These are phyloP conservation scores for Malurus melanocephalus DNA, from an alignment of 2,113 vertebrate genomes.

Conservation along the genomic window DNA sequence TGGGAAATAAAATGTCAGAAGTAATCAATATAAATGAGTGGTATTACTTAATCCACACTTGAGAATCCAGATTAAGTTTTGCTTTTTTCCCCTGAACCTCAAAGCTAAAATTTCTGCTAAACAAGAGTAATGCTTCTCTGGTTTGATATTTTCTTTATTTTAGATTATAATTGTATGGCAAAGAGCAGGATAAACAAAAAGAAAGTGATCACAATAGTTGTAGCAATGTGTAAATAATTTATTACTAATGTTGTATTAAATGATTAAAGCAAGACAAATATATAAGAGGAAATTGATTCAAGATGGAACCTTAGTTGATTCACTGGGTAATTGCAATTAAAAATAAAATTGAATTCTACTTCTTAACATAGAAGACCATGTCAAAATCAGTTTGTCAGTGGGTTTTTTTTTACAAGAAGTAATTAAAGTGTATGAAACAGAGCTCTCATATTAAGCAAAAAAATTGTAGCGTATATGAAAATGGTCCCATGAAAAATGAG, in stretches of 20 bases:
- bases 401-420: not conserved
- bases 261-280: not conserved
- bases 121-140: not conserved
- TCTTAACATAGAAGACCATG: not conserved
- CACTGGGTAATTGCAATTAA: not conserved
- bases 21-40: not conserved
- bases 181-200: not conserved
- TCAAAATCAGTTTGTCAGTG: not conserved
- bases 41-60: not conserved
- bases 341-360: not conserved
- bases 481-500: not conserved
- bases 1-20: not conserved
- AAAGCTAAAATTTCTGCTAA: not conserved
- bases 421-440: not conserved
- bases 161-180: not conserved
- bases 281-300: not conserved
- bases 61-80: not conserved
- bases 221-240: not conserved
- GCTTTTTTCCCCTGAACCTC: not conserved
- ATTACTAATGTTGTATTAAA: not conserved
- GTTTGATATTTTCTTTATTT: not conserved
- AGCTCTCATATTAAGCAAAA: not conserved
- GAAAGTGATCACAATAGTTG: not conserved
- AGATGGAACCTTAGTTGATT: not conserved
- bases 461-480: not conserved